Conservation (phyloP, 2,113 vertebrate genomes). For the Callospermophilus lateralis region DNA sequence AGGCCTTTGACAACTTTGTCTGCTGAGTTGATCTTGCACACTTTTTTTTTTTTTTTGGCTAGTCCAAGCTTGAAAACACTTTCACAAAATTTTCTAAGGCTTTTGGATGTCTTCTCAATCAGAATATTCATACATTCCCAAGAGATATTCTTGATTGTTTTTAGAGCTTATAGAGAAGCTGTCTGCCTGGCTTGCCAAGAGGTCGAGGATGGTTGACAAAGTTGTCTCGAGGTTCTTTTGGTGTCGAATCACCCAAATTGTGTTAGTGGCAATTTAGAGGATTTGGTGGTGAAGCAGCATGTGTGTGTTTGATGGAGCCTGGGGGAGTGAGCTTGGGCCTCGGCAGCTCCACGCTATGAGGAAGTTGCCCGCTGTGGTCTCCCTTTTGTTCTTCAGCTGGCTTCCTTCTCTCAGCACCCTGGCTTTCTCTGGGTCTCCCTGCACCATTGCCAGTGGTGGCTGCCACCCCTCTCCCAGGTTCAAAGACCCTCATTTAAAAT, state of each 20-base stretch:
- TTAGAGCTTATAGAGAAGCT: neutral
- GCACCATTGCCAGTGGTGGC: neutral
- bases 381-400: too few species aligned
- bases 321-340: neutral
- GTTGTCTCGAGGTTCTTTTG: neutral
- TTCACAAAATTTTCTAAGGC: neutral
- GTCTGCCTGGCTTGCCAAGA: neutral
- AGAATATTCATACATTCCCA: neutral
- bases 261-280: neutral
- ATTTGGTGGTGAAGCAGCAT: neutral
- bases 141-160: neutral
- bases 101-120: neutral
- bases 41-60: slow-evolving; percentile 1
- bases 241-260: neutral
- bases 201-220: neutral
- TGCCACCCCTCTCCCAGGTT: neutral
- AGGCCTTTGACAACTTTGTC: neutral
- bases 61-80: neutral
- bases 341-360: neutral
- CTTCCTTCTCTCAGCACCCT: neutral
- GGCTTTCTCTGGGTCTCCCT: neutral
- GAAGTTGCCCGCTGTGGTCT: neutral
- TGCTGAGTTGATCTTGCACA: neutral
- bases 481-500: neutral
- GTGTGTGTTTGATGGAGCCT: neutral